A percentile compares a stretch with the other conserved stretches of the same genome.
Evolutionary conservation across 2,113 vertebrate species (phyloP).

Genomic region (Himantopus leucocephalus): DNA sequence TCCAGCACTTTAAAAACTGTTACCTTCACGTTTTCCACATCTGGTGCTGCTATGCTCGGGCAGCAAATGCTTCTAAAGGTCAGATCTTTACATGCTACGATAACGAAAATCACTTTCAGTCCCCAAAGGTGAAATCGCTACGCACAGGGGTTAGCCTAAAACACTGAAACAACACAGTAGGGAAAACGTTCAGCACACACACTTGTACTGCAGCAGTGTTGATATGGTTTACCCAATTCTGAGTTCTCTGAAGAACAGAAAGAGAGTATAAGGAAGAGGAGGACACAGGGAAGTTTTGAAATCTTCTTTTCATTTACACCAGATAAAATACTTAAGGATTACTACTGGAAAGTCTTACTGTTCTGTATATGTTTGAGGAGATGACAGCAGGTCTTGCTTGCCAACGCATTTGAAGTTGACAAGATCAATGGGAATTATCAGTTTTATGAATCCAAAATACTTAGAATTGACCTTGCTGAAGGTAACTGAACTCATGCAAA

Average conservation of each 20-base stretch:
- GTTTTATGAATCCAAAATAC: neutral
- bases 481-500: neutral
- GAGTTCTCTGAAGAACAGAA: neutral
- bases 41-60: neutral
- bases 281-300: neutral
- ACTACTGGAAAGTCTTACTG: neutral
- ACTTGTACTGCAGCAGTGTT: neutral
- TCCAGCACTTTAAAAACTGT: neutral
- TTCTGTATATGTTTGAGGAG: neutral
- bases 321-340: neutral
- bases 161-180: neutral
- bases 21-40: neutral
- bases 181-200: neutral
- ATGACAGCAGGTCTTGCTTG: neutral
- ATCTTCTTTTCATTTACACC: neutral
- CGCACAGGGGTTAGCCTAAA: neutral
- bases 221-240: neutral
- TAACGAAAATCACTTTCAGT: conserved; percentile 1
- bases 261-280: neutral
- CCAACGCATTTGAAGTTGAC: neutral
- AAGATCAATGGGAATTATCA: neutral
- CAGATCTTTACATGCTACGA: neutral
- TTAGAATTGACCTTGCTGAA: neutral
- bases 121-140: neutral
- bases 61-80: neutral